A percentile compares a stretch with the other conserved stretches of the same genome.
Evolutionary conservation across 2,113 vertebrate genomes (phyloP).

Genomic region (Clarias gariepinus): DNA sequence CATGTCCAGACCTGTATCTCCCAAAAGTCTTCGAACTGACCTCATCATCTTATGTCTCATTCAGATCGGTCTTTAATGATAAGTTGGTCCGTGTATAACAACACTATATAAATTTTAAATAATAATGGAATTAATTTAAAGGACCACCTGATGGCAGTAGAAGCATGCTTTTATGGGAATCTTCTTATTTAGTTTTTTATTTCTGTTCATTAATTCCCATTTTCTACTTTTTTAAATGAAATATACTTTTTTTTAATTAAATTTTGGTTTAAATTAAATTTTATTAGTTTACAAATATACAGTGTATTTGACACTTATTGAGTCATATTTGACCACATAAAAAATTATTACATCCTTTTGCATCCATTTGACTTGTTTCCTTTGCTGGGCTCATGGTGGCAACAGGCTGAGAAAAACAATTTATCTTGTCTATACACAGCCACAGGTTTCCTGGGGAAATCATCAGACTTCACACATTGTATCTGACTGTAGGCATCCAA

Average conservation of each 20-base stretch:
- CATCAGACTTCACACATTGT: no score
- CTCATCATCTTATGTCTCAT: neutral
- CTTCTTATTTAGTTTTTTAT: neutral
- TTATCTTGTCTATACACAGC: no score
- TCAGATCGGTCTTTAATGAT: conserved; percentile 1
- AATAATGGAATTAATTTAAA: neutral
- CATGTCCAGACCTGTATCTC: conserved; percentile 38
- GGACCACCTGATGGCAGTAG: conserved; percentile 49
- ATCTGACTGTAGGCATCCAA: no score
- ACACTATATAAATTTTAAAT: neutral
- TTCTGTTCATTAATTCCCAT: neutral
- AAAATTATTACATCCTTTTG: no score
- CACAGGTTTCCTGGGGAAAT: no score
- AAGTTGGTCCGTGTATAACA: neutral
- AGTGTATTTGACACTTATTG: no score
- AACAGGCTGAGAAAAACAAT: no score
- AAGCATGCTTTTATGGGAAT: neutral
- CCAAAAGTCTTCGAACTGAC: conserved; percentile 4
- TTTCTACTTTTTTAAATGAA: neutral
- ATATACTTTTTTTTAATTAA: no score
- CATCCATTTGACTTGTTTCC: no score
- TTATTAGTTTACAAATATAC: neutral
- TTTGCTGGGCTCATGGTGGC: no score
- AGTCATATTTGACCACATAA: no score
- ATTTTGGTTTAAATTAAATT: neutral